phyloP scores from a whole-genome alignment of 2,113 vertebrate genomes.

The Nansenia antarctica region DNA sequence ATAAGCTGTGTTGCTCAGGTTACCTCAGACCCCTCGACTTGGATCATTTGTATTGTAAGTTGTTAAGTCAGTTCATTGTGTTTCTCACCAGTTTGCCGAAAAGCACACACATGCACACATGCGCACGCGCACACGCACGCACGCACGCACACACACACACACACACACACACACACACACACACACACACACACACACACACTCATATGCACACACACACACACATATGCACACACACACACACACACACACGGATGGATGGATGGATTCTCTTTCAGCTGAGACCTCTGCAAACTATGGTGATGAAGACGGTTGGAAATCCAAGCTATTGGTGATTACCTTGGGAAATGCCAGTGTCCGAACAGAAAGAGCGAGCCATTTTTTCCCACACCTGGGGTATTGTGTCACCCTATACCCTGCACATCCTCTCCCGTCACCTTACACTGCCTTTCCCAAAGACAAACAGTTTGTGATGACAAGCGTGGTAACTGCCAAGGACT shows the following conservation, averaged over 20 bases:
- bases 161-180: slow-evolving; percentile 6
- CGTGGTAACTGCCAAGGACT: background rate
- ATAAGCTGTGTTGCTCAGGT: background rate
- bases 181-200: background rate
- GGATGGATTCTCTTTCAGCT: background rate
- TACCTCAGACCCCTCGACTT: background rate
- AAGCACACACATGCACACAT: slow-evolving; percentile 1
- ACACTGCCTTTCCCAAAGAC: slow-evolving; percentile 23
- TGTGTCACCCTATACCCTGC: slow-evolving; percentile 54
- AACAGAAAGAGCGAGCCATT: slow-evolving; percentile 38
- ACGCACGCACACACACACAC: background rate
- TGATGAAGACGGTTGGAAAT: slow-evolving; percentile 55
- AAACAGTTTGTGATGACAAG: slow-evolving; percentile 23
- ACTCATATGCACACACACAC: background rate
- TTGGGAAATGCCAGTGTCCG: slow-evolving; percentile 56
- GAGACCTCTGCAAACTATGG: slow-evolving; percentile 11
- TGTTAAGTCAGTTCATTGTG: background rate
- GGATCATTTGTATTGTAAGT: background rate
- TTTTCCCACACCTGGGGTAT: slow-evolving; percentile 64
- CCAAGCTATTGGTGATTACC: slow-evolving; percentile 55
- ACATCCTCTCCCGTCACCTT: slow-evolving; percentile 44
- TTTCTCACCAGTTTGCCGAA: background rate
- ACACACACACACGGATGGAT: background rate
- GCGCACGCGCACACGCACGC: background rate
- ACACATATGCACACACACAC: slow-evolving; percentile 5